Base-by-base conservation (phyloP, 2,888 invertebrate genomes). In the Pheosia tremula region DNA sequence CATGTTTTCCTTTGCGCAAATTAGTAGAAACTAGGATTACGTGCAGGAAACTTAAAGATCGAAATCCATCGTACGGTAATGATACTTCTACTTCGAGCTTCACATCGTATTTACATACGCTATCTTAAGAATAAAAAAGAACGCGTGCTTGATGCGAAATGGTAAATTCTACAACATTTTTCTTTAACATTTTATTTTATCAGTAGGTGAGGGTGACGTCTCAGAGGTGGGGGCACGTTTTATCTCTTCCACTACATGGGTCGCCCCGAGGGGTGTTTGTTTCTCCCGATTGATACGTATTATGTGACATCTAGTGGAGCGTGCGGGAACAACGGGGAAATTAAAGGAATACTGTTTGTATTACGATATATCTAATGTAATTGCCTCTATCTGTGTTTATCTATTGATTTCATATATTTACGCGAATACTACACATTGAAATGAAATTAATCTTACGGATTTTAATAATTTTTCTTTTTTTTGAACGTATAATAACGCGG, bases 221-320 rank as follows among this genome's bases (percentile, higher is more conserved):
- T 59, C 54, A 59, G 70, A 68, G 72, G 71, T 64, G 71, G 76
- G 79, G 80, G 77, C 64, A 72, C 75, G 74, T 80, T 84, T 88
- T 89, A 88, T 89, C 88, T 88, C 88, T 89, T 88, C 88, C 89
- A 82, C 85, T 88, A 87, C 87, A 87, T 85, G 82, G 73, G 71
- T 67, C 81, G 72, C 77, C 77, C 75, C 72, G 55, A 71, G 68
- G 81, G 84, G 81, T 80, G 82, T 85, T 88, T 87, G 86, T 87
- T 83, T 81, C 79, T 79, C 75, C 67, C 81, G 82, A 87, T 85
- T 85, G 85, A 86, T 87, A 85, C 81, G 78, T 80, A 77, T 78
- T 80, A 81, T 80, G 77, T 77, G 79, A 78, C 76, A 74, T 78
- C 77, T 66, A 74, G 64, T 74, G 68, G 65, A 74, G 72, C 71